Evolutionary conservation across 1,140 invertebrate species (phyloP).

Genomic region (Drosophila nannoptera): DNA sequence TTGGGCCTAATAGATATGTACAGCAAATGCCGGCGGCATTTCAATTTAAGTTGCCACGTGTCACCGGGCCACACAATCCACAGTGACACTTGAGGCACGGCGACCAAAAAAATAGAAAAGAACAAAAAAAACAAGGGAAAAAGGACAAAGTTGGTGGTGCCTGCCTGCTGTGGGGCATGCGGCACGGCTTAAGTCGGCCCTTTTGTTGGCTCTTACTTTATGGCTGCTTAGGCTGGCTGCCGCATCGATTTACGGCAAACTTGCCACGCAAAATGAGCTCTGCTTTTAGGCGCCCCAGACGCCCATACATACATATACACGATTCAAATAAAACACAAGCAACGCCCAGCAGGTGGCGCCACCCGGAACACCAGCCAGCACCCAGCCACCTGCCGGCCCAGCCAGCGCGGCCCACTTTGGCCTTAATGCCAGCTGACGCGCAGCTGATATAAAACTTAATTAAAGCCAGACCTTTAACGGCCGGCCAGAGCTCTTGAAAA

Average conservation of each 20-base stretch:
- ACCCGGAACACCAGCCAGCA: conserved; percentile 15
- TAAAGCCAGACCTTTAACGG: conserved; percentile 37
- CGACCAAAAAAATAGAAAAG: not conserved
- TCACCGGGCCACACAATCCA: conserved; percentile 68
- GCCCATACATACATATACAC: conserved; percentile 27
- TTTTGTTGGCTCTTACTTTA: conserved; percentile 59
- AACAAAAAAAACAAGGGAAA: conserved; percentile 1
- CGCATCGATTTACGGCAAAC: conserved; percentile 74
- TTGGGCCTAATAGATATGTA: conserved; percentile 66
- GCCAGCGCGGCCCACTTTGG: conserved; percentile 15
- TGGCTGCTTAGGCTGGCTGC: conserved; percentile 65
- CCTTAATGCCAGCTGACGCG: conserved; percentile 60
- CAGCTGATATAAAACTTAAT: conserved; percentile 53
- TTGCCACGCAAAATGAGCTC: conserved; percentile 52
- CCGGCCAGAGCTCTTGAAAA: not conserved
- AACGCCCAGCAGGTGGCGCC: conserved; percentile 59
- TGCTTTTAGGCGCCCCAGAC: conserved; percentile 54
- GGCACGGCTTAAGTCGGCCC: conserved; percentile 29
- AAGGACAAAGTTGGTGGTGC: conserved; percentile 12
- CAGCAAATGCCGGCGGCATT: conserved; percentile 66
- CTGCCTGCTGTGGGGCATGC: not conserved
- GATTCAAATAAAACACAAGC: conserved; percentile 55
- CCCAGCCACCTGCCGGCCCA: conserved; percentile 10
- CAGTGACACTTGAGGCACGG: conserved; percentile 63
- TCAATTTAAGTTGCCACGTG: conserved; percentile 75